These are phyloP conservation scores for Oncorhynchus keta DNA, from an alignment of 2,113 vertebrate genomes.

Conservation along the genomic window DNA sequence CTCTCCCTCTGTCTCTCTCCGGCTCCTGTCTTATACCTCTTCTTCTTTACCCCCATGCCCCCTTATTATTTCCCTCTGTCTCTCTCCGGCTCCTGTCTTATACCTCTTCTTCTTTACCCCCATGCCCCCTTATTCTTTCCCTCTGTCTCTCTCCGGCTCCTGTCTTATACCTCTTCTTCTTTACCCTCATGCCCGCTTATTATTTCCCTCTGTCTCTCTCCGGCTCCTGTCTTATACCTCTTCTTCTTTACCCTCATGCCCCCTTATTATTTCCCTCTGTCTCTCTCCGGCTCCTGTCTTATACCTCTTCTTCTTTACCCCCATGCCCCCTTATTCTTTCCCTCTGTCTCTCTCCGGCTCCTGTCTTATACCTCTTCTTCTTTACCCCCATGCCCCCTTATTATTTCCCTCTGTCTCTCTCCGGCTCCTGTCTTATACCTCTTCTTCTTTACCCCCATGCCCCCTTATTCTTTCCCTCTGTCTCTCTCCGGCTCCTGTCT, in stretches of 20 bases:
- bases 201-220: not conserved
- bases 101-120: too few species aligned
- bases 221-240: too few species aligned
- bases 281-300: not conserved
- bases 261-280: not conserved
- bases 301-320: conserved; percentile 14
- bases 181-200: too few species aligned
- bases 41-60: not conserved
- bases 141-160: conserved; percentile 10
- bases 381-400: too few species aligned
- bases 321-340: too few species aligned
- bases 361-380: too few species aligned
- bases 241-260: too few species aligned
- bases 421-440: conserved; percentile 3
- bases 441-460: not conserved
- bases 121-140: too few species aligned
- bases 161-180: conserved; percentile 16
- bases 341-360: not conserved
- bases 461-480: not conserved
- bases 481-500: too few species aligned
- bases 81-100: too few species aligned
- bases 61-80: not conserved
- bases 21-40: conserved; percentile 9
- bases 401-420: conserved; percentile 7
- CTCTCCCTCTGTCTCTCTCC: conserved; percentile 7